A percentile compares a stretch with the other conserved stretches of the same genome.
Evolutionary conservation across 1,140 invertebrate species (phyloP).

Genomic region (Apis florea): DNA sequence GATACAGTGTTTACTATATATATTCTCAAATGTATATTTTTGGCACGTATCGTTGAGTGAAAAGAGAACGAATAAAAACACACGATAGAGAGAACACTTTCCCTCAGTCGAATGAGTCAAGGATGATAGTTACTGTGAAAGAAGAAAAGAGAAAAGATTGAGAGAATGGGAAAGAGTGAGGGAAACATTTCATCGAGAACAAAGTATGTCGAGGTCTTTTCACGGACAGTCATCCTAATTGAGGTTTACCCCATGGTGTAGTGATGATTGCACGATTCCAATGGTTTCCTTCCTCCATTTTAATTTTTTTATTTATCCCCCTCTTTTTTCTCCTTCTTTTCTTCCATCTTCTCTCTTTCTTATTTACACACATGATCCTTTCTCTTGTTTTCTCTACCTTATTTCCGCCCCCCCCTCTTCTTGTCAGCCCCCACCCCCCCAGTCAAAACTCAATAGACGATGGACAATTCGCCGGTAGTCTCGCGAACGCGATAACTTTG

Average conservation of each 20-base stretch:
- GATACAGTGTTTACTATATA: no score
- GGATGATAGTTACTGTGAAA: constrained; percentile 66
- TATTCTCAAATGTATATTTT: no score
- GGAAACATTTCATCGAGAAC: constrained; percentile 56
- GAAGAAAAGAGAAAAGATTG: constrained; percentile 48
- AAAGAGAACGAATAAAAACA: constrained; percentile 1
- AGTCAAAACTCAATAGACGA: constrained; percentile 35
- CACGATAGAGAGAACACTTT: constrained; percentile 73
- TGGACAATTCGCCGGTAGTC: constrained; percentile 49
- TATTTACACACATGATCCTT: background rate
- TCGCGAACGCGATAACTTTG: constrained; percentile 32
- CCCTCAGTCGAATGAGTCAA: constrained; percentile 70
- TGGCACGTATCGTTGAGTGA: no score
- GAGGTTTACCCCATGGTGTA: constrained; percentile 25
- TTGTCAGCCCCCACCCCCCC: background rate
- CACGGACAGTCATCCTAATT: constrained; percentile 74
- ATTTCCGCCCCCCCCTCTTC: background rate
- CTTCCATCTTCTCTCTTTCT: constrained; percentile 7
- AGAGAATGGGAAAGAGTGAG: constrained; percentile 74
- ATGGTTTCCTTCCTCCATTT: constrained; percentile 8
- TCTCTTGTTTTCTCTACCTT: background rate
- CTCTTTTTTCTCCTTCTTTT: constrained; percentile 2
- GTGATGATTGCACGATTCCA: constrained; percentile 29
- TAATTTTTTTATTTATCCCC: constrained; percentile 28
- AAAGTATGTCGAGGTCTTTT: constrained; percentile 81